These are phyloP conservation scores for Osmerus mordax DNA, from an alignment of 2,113 vertebrate species.

Conservation along the genomic window DNA sequence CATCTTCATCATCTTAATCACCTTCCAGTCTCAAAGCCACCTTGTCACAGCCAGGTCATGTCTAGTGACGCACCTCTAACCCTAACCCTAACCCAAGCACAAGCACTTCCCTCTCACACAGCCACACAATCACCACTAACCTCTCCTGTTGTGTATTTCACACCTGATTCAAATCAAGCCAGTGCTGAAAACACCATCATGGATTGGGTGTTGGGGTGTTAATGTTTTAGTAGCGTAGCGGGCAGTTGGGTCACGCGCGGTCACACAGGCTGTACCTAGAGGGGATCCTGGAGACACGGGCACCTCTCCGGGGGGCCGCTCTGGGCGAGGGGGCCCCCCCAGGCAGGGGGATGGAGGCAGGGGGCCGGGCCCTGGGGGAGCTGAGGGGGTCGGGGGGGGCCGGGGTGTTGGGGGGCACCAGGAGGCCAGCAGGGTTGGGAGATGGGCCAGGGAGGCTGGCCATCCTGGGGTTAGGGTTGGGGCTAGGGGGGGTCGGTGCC, in stretches of 20 bases:
- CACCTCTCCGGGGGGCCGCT: conserved; percentile 67
- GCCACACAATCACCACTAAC: too few species aligned
- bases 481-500: conserved; percentile 57
- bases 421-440: conserved; percentile 49
- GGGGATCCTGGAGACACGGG: conserved; percentile 79
- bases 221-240: conserved; percentile 38
- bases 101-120: too few species aligned
- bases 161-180: neutral
- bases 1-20: too few species aligned
- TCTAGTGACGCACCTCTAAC: too few species aligned
- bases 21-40: too few species aligned
- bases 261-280: conserved; percentile 85
- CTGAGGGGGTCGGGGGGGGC: conserved; percentile 54
- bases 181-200: neutral
- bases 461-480: conserved; percentile 61
- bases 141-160: neutral
- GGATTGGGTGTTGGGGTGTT: conserved; percentile 3
- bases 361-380: conserved; percentile 62
- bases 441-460: conserved; percentile 42
- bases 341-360: conserved; percentile 62
- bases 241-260: conserved; percentile 35
- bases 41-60: too few species aligned
- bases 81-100: too few species aligned
- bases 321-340: conserved; percentile 72
- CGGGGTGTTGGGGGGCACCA: conserved; percentile 70